Evolutionary conservation across 2,888 invertebrate genomes (phyloP).

Genomic region (Eutolmus rufibarbis): DNA sequence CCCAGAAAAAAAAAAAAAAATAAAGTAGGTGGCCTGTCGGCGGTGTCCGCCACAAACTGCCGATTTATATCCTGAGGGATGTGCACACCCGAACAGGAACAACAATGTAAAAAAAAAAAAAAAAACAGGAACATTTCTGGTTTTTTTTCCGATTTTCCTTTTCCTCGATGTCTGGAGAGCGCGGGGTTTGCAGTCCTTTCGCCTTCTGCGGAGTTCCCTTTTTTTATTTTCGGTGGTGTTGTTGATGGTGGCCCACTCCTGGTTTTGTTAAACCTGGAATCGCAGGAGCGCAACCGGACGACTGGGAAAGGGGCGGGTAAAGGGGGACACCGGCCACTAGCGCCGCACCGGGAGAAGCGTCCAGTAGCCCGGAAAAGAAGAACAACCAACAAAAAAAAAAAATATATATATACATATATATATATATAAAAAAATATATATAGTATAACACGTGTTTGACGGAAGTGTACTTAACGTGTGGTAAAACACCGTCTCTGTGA

Average conservation of each 20-base stretch:
- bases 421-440: too few relatives aligned
- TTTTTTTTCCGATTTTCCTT: not conserved
- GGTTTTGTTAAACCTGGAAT: not conserved
- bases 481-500: slow-evolving; percentile 40
- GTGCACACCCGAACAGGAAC: not conserved
- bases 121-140: not conserved
- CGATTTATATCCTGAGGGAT: slow-evolving; percentile 9
- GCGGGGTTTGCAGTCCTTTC: not conserved
- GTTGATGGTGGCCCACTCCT: not conserved
- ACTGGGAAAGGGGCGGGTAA: not conserved
- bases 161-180: not conserved
- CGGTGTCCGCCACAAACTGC: not conserved
- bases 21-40: not conserved
- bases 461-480: slow-evolving; percentile 41
- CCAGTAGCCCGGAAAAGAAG: not conserved
- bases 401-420: too few relatives aligned
- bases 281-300: not conserved
- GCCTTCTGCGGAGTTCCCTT: not conserved
- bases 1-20: not conserved
- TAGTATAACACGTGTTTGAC: slow-evolving; percentile 33
- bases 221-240: not conserved
- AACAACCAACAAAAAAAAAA: not conserved
- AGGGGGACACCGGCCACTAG: not conserved
- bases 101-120: not conserved
- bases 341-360: not conserved